Base-by-base conservation (phyloP, 2,113 vertebrate species). In the Python bivittatus region DNA sequence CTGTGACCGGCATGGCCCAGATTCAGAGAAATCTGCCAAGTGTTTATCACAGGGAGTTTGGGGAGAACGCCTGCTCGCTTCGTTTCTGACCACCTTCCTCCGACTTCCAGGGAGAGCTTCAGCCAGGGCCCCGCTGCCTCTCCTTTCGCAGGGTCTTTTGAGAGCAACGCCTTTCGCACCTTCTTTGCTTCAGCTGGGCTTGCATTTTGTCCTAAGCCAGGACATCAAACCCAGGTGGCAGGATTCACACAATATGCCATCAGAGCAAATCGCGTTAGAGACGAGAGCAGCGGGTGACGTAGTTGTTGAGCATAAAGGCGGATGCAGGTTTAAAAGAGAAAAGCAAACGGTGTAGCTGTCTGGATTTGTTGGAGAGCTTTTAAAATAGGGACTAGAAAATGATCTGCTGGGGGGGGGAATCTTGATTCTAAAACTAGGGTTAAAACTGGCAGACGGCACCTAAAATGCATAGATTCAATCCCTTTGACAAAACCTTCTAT, bases 231-330 rank as follows among this genome's bases (percentile, higher is more conserved):
- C 72, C 72, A 79, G 33, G 6, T 79, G 72, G 17, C 72, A 48
- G 48, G 48, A 48, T 6, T 48, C 48, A 6, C 4, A 4, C 1
- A 6, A 38, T 2, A 8, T 0, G 2, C n/a, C 6, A 20, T 33
- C 72, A 22, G 17, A 23, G 42, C 33, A 8, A 79, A 79, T 4
- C 1, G 17, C 1, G 4, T 9, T 8, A 38, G 68, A 22, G 17
- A 6, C 38, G 3, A 20, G 68, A 15, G 68, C 2, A 38, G 15
- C n/a, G 20, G 33, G 15, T 48, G 72, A 1, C 20, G 6, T 3
- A 1, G 1, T 38, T 42, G 33, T 4, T 3, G 72, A 22, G 33
- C 72, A 22, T 42, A 20, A 3, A 9, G 33, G n/a, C n/a, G n/a
- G 72, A 42, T 48, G 4, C 48, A 79, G 33, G 9, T 23, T 42